These are phyloP conservation scores for Apodemia duryi DNA, from an alignment of 2,888 invertebrate species.

Conservation along the genomic window DNA sequence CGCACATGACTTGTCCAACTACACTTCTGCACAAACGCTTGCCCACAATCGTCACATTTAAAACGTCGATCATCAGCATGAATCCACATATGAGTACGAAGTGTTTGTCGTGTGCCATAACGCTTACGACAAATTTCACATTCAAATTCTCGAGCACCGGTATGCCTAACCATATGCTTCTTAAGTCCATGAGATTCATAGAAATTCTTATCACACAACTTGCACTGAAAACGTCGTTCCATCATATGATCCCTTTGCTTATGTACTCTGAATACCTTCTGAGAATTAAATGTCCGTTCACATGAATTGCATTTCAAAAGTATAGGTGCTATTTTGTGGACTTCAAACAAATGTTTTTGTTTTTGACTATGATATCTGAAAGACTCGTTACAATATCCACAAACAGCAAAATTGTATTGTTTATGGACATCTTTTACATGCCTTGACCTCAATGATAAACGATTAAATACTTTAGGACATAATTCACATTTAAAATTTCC, in stretches of 20 bases:
- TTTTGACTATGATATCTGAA: conserved; percentile 49
- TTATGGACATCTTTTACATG: conserved; percentile 57
- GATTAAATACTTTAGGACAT: conserved; percentile 69
- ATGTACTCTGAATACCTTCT: conserved; percentile 46
- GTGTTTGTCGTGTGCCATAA: conserved; percentile 36
- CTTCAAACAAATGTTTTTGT: conserved; percentile 44
- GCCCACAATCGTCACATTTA: conserved; percentile 39
- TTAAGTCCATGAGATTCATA: conserved; percentile 47
- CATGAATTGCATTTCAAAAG: conserved; percentile 49
- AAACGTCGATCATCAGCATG: conserved; percentile 42
- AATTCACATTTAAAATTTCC: conserved; percentile 51
- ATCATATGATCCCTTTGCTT: conserved; percentile 50
- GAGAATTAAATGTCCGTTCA: conserved; percentile 43
- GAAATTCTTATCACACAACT: conserved; percentile 45
- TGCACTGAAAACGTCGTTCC: conserved; percentile 42
- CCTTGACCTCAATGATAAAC: conserved; percentile 26
- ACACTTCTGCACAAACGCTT: conserved; percentile 42
- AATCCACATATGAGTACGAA: conserved; percentile 45
- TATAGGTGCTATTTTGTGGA: conserved; percentile 42
- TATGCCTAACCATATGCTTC: conserved; percentile 54
- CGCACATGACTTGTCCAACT: conserved; percentile 40
- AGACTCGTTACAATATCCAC: conserved; percentile 52
- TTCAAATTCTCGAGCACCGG: conserved; percentile 41
- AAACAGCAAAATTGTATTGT: conserved; percentile 45
- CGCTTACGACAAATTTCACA: conserved; percentile 41